Evolutionary conservation across 2,888 invertebrate species (phyloP).

Genomic region (Azorinus chamasolen): DNA sequence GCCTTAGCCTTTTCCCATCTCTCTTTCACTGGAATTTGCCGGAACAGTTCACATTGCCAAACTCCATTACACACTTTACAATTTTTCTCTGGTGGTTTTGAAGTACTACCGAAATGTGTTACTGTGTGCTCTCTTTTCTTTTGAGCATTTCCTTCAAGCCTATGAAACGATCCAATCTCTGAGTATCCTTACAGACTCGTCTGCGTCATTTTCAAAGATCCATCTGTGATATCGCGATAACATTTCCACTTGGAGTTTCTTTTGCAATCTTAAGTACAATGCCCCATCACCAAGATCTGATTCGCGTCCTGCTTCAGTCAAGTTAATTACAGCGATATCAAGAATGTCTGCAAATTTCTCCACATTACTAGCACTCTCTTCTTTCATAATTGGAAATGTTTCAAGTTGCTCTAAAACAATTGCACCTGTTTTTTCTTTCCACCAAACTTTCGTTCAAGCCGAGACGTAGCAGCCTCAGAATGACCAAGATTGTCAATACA

Average conservation of each 20-base stretch:
- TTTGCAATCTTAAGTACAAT: slow-evolving; percentile 33
- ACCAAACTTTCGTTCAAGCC: slow-evolving; percentile 39
- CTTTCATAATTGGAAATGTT: slow-evolving; percentile 8
- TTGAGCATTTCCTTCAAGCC: too few relatives aligned
- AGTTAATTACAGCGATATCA: slow-evolving; percentile 48
- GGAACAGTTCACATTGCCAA: slow-evolving; percentile 21
- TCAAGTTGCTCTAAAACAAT: slow-evolving; percentile 25
- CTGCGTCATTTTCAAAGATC: slow-evolving; percentile 34
- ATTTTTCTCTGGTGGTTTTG: too few relatives aligned
- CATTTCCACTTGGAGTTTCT: slow-evolving; percentile 45
- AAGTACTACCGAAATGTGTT: too few relatives aligned
- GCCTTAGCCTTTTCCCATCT: slow-evolving; percentile 15
- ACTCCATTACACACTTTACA: slow-evolving; percentile 16
- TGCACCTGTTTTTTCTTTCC: slow-evolving; percentile 11
- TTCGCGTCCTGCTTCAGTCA: slow-evolving; percentile 26
- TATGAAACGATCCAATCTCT: slow-evolving; percentile 30
- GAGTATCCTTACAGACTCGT: slow-evolving; percentile 39
- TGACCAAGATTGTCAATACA: slow-evolving; percentile 33
- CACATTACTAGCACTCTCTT: slow-evolving; percentile 20
- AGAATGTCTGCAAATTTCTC: slow-evolving; percentile 42
- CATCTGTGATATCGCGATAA: slow-evolving; percentile 41
- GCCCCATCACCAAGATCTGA: slow-evolving; percentile 26
- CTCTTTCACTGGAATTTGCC: neutral
- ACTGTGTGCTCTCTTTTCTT: too few relatives aligned
- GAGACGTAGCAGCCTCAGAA: slow-evolving; percentile 15